Evolutionary conservation across 2,888 invertebrate genomes (phyloP).

Genomic region (Macrosiphum euphorbiae): DNA sequence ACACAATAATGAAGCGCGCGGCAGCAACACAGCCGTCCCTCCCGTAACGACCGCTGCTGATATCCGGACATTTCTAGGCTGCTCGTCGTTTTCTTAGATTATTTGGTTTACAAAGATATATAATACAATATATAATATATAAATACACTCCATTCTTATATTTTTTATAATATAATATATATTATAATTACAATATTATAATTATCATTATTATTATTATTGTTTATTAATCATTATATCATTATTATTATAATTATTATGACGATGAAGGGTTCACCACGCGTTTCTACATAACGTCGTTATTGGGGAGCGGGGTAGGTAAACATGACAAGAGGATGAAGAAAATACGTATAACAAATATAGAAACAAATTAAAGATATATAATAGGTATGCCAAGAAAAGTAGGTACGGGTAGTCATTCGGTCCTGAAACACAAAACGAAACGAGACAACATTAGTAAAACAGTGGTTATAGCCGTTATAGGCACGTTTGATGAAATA

Average conservation of each 20-base stretch:
- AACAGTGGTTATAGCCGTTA: background rate
- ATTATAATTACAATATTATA: constrained; percentile 26
- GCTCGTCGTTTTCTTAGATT: constrained; percentile 18
- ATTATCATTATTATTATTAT: constrained; percentile 18
- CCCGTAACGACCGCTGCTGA: background rate
- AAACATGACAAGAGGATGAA: background rate
- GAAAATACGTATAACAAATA: constrained; percentile 43
- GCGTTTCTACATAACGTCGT: background rate
- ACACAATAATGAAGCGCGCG: constrained; percentile 23
- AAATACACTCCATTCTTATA: constrained; percentile 4
- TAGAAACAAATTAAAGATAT: constrained; percentile 45
- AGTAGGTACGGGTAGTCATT: background rate
- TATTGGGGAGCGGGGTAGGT: background rate
- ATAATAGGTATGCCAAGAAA: constrained; percentile 22
- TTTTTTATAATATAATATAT: background rate
- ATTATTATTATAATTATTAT: constrained; percentile 11
- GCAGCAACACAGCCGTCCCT: background rate
- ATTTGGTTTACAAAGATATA: background rate
- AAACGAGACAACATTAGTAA: constrained; percentile 8
- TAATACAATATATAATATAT: background rate
- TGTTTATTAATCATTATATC: constrained; percentile 11
- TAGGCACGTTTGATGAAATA: background rate
- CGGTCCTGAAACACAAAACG: constrained; percentile 46
- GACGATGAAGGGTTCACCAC: background rate
- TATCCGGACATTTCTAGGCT: background rate